Conservation (phyloP, 2,113 vertebrate genomes). For the Anoplopoma fimbria region DNA sequence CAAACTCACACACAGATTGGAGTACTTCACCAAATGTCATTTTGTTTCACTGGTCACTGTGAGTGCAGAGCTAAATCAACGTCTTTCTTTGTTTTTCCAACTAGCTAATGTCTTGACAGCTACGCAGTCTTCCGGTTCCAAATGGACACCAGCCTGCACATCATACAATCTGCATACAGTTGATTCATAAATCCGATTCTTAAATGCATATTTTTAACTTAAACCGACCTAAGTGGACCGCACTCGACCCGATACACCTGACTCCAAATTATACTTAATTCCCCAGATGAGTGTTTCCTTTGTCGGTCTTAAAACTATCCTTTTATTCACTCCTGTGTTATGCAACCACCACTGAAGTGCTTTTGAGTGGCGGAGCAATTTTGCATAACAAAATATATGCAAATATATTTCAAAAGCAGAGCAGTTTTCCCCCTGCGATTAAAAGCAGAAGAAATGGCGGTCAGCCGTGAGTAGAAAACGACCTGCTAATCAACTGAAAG, state of each 20-base stretch:
- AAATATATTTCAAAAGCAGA: conserved; percentile 23
- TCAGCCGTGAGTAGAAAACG: neutral
- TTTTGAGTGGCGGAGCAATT: neutral
- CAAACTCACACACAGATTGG: neutral
- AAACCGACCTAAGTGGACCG: neutral
- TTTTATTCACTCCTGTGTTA: conserved; percentile 28
- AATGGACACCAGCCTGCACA: neutral
- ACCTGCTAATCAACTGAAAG: neutral
- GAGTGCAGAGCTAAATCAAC: too few species aligned
- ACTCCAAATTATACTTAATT: neutral
- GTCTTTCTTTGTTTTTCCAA: too few species aligned
- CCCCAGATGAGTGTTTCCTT: conserved; percentile 1
- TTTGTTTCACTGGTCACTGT: too few species aligned
- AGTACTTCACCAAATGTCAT: neutral
- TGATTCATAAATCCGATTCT: neutral
- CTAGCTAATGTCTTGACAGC: neutral
- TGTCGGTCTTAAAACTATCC: neutral
- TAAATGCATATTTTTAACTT: neutral
- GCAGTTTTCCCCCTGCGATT: neutral
- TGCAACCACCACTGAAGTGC: neutral
- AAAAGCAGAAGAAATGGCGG: conserved; percentile 1
- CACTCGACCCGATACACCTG: neutral
- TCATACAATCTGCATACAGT: too few species aligned
- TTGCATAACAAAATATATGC: conserved; percentile 22
- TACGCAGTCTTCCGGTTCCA: too few species aligned